A percentile compares a stretch with the other conserved stretches of the same genome.
phyloP scores from a whole-genome alignment of 1,140 invertebrate genomes.

The Drosophila serrata region DNA sequence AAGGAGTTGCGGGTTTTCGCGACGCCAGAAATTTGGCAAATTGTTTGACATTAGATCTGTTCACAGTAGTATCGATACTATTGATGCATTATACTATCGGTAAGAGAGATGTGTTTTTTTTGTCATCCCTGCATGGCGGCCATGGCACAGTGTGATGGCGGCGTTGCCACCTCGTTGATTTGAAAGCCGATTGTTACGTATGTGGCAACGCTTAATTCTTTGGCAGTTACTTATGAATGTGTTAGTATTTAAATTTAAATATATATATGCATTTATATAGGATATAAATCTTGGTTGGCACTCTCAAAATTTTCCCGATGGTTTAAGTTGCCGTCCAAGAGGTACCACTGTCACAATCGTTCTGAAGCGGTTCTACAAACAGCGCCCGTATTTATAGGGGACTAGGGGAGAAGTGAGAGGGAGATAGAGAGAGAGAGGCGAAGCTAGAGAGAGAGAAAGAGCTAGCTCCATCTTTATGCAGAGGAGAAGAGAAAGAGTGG shows the following conservation, averaged over 20 bases:
- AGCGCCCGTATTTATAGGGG: background rate
- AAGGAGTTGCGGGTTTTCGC: slow-evolving; percentile 13
- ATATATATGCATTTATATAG: background rate
- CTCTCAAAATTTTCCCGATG: background rate
- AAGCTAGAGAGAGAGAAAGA: too few relatives aligned
- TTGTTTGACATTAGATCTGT: background rate
- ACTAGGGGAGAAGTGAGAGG: too few relatives aligned
- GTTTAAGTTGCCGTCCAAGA: background rate
- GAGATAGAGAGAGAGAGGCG: background rate
- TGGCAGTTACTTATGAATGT: background rate
- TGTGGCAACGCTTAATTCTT: background rate
- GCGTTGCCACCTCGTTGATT: background rate
- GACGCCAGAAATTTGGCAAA: slow-evolving; percentile 7
- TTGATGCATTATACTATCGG: background rate
- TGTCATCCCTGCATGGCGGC: background rate
- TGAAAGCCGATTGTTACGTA: background rate
- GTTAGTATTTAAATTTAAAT: background rate
- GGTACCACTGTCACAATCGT: background rate
- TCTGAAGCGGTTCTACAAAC: background rate
- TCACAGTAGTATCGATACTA: background rate
- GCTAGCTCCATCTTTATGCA: too few relatives aligned
- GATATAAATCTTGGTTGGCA: background rate
- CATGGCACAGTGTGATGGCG: background rate
- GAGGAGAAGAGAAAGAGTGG: too few relatives aligned
- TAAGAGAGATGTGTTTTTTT: background rate